Conservation (phyloP, 2,888 invertebrate genomes). For the Lamellibrachia satsuma region DNA sequence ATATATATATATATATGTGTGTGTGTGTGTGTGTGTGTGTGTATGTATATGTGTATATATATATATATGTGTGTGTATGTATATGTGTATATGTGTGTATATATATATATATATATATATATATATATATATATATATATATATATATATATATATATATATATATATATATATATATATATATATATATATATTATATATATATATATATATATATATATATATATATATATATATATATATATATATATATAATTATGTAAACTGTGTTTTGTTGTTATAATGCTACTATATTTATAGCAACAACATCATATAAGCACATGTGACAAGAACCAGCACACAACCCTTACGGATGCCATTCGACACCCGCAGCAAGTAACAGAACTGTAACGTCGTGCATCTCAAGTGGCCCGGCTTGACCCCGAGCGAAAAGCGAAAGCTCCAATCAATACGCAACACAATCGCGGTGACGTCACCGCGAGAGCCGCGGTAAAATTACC, state of each 20-base stretch:
- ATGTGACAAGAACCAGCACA: background rate
- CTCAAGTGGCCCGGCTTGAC: background rate
- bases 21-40: too few species aligned
- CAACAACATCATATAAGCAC: background rate
- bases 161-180: too few species aligned
- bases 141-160: too few species aligned
- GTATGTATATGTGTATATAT: too few species aligned
- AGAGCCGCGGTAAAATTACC: background rate
- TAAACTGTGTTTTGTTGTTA: background rate
- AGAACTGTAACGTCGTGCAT: background rate
- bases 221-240: background rate
- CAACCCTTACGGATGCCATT: background rate
- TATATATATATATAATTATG: background rate
- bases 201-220: background rate
- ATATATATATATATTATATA: background rate
- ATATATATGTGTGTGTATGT: too few species aligned
- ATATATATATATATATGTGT: too few species aligned
- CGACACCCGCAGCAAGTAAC: background rate
- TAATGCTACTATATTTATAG: background rate
- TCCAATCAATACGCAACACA: conserved; percentile 4
- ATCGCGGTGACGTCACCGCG: conserved; percentile 2
- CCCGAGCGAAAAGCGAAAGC: background rate
- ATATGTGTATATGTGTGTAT: too few species aligned
- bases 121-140: background rate
- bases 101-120: too few species aligned